Percentiles rank a stretch among this genome's conserved stretches.
These are phyloP conservation scores for Antennarius maculatus DNA, from an alignment of 2,797 vertebrate species.

Conservation along the genomic window DNA sequence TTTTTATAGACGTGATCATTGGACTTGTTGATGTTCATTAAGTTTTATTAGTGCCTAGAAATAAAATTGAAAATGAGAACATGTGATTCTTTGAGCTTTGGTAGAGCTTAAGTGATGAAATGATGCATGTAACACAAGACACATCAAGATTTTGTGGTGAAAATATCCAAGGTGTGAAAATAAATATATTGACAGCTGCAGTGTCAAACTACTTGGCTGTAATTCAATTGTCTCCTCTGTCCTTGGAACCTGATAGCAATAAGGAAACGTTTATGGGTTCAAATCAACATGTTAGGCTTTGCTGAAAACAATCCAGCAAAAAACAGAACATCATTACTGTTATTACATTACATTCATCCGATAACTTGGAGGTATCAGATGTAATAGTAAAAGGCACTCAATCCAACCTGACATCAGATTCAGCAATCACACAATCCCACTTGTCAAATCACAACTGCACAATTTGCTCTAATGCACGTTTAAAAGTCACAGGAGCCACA, in stretches of 20 bases:
- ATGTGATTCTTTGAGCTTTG: background rate
- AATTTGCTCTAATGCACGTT: slow-evolving; percentile 29
- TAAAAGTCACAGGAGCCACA: slow-evolving; percentile 7
- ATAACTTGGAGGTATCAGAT: slow-evolving; percentile 1
- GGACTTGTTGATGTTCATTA: too few relatives aligned
- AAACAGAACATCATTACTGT: background rate
- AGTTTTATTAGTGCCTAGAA: background rate
- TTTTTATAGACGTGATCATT: background rate
- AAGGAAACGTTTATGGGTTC: too few relatives aligned
- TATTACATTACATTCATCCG: background rate
- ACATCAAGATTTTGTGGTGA: background rate
- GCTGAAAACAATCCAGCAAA: background rate
- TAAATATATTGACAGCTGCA: background rate
- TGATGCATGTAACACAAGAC: background rate
- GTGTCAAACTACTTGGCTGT: background rate
- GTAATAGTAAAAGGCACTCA: background rate
- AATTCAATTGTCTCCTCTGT: background rate
- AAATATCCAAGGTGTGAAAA: background rate
- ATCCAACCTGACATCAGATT: slow-evolving; percentile 17
- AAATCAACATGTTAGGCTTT: too few relatives aligned
- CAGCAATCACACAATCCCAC: slow-evolving; percentile 14
- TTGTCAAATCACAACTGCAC: slow-evolving; percentile 24
- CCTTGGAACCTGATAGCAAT: too few relatives aligned
- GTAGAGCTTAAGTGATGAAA: too few relatives aligned
- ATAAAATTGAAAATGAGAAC: background rate